Evolutionary conservation across 2,797 vertebrate genomes (phyloP).

Genomic region (Paratrypauchen microcephalus): DNA sequence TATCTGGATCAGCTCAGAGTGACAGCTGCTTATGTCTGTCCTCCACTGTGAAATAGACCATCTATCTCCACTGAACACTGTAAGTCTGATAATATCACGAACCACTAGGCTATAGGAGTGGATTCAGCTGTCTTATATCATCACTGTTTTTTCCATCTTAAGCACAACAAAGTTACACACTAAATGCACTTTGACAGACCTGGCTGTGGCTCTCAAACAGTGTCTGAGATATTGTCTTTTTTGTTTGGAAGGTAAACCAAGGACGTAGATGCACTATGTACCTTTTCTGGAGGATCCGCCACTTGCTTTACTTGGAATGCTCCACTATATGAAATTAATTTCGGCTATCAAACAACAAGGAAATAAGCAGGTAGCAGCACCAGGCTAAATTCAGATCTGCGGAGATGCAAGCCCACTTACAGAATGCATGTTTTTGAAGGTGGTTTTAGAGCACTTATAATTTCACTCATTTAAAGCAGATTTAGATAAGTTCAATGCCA

Average conservation of each 20-base stretch:
- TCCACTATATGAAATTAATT: too few relatives aligned
- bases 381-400: too few relatives aligned
- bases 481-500: too few relatives aligned
- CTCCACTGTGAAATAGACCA: conserved; percentile 3
- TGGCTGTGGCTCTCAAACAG: conserved; percentile 15
- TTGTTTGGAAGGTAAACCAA: conserved; percentile 11
- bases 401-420: too few relatives aligned
- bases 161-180: conserved; percentile 2
- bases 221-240: conserved; percentile 11
- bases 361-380: too few relatives aligned
- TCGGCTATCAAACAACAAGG: too few relatives aligned
- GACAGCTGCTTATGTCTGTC: conserved; percentile 69
- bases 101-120: background rate
- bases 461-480: too few relatives aligned
- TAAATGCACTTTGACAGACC: background rate
- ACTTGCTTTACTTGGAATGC: too few relatives aligned
- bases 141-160: conserved; percentile 9
- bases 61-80: background rate
- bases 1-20: conserved; percentile 45
- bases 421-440: too few relatives aligned
- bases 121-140: conserved; percentile 6
- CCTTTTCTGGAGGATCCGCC: too few relatives aligned
- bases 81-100: background rate
- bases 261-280: conserved; percentile 19
- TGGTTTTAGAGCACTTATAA: too few relatives aligned